Conservation (phyloP, 2,888 invertebrate genomes). For the Drosophila longiperda region DNA sequence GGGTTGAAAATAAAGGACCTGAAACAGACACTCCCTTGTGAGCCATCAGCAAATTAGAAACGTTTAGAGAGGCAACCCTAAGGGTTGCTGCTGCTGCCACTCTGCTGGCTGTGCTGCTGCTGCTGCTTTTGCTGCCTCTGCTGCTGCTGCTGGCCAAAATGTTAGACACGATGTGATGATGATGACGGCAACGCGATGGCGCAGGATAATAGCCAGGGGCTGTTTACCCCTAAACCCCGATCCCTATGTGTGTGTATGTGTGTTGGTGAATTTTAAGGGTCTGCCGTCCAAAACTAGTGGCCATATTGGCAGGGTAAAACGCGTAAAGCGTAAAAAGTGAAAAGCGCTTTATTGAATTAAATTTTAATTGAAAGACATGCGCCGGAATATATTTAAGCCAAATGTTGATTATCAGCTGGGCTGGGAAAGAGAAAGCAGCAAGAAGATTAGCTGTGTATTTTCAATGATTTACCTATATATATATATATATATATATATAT, state of each 20-base stretch:
- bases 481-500: background rate
- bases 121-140: too few species aligned
- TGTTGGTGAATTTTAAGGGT: conserved; percentile 1
- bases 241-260: background rate
- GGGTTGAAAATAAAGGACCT: conserved; percentile 53
- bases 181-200: conserved; percentile 54
- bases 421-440: background rate
- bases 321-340: conserved; percentile 21
- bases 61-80: conserved; percentile 62
- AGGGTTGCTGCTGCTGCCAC: conserved; percentile 34
- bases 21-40: conserved; percentile 76
- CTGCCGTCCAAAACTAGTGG: conserved; percentile 4
- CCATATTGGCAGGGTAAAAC: conserved; percentile 60
- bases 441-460: background rate
- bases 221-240: conserved; percentile 5
- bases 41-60: conserved; percentile 82
- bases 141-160: conserved; percentile 6
- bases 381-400: conserved; percentile 61
- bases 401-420: background rate
- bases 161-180: conserved; percentile 37
- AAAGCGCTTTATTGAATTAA: conserved; percentile 76
- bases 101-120: background rate
- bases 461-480: background rate
- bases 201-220: conserved; percentile 33
- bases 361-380: conserved; percentile 76